Conservation (phyloP, 2,888 invertebrate species). For the Monochamus alternatus region DNA sequence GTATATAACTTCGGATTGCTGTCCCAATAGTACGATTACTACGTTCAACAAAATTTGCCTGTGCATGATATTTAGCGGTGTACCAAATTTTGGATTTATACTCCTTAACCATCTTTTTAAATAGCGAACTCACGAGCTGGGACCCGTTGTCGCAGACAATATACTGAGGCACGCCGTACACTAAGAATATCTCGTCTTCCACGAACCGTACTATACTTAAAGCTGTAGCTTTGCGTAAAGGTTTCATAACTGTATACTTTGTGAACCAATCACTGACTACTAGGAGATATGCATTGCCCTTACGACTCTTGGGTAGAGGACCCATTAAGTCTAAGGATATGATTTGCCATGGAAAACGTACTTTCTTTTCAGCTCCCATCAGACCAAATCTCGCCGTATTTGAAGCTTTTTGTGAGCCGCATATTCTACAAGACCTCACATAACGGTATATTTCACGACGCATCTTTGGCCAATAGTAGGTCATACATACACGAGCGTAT, state of each 20-base stretch:
- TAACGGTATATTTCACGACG: background rate
- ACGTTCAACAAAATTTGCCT: conserved; percentile 7
- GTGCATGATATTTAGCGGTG: background rate
- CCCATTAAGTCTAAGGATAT: conserved; percentile 1
- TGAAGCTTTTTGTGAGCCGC: background rate
- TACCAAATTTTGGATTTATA: conserved; percentile 12
- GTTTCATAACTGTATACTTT: background rate
- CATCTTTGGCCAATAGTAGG: conserved; percentile 18
- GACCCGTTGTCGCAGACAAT: conserved; percentile 10
- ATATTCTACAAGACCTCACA: background rate
- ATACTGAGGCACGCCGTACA: background rate
- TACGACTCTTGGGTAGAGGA: background rate
- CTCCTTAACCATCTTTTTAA: conserved; percentile 3
- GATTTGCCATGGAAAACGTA: conserved; percentile 1
- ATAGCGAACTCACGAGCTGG: background rate
- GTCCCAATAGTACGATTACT: conserved; percentile 2
- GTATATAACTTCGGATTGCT: conserved; percentile 8
- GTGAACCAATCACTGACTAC: conserved; percentile 11
- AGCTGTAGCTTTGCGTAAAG: background rate
- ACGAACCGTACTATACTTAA: background rate
- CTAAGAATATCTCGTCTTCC: conserved; percentile 5
- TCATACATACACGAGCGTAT: background rate
- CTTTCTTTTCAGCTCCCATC: background rate
- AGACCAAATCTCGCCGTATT: background rate
- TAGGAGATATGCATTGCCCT: background rate